Conservation (phyloP, 2,888 invertebrate genomes). For the Malachius bipustulatus region DNA sequence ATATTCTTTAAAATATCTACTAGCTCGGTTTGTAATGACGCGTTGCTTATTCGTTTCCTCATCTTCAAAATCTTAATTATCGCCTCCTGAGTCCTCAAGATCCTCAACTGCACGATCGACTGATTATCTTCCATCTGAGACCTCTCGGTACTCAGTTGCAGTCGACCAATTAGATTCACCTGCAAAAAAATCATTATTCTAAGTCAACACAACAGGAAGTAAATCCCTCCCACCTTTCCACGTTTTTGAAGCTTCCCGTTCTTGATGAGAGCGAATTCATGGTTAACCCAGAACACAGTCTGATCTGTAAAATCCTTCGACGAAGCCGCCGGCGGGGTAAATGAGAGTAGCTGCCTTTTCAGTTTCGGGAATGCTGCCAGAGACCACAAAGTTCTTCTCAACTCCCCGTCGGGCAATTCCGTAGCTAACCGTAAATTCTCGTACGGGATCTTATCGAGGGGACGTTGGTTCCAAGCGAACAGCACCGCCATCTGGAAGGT, state of each 20-base stretch:
- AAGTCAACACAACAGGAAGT: conserved; percentile 6
- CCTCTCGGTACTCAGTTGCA: conserved; percentile 89
- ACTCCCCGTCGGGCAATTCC: conserved; percentile 90
- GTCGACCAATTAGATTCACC: conserved; percentile 88
- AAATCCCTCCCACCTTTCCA: conserved; percentile 55
- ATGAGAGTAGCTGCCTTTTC: conserved; percentile 79
- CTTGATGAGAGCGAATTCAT: conserved; percentile 90
- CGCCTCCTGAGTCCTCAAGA: conserved; percentile 89
- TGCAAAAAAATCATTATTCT: conserved; percentile 23
- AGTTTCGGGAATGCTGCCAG: conserved; percentile 92
- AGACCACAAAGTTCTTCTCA: conserved; percentile 91
- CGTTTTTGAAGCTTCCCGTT: conserved; percentile 89
- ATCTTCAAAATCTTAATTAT: conserved; percentile 99
- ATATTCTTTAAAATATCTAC: conserved; percentile 98
- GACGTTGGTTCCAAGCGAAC: conserved; percentile 97
- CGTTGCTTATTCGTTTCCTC: conserved; percentile 89
- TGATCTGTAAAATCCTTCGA: conserved; percentile 91
- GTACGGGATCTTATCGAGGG: conserved; percentile 84
- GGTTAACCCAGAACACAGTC: conserved; percentile 92
- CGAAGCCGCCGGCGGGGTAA: conserved; percentile 67
- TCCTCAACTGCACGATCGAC: conserved; percentile 92
- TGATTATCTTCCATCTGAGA: conserved; percentile 97
- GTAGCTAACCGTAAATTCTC: conserved; percentile 94
- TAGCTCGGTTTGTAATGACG: conserved; percentile 90
- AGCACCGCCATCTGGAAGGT: conserved; percentile 99